phyloP scores from a whole-genome alignment of 2,113 vertebrate species.

The Bubo scandiacus region DNA sequence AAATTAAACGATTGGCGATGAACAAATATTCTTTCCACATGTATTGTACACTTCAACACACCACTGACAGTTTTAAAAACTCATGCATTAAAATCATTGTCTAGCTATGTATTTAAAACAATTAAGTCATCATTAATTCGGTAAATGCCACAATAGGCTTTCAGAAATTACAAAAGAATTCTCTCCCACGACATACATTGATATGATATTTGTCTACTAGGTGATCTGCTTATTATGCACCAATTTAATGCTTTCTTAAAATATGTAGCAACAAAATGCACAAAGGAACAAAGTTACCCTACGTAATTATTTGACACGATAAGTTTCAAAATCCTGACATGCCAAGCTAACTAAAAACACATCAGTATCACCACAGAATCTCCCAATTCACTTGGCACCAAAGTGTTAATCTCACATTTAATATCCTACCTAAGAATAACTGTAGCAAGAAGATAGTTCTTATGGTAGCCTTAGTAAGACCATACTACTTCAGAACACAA shows the following conservation, averaged over 20 bases:
- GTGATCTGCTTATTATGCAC: not conserved
- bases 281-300: not conserved
- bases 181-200: not conserved
- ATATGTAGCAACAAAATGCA: not conserved
- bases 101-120: conserved; percentile 49
- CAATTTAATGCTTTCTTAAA: conserved; percentile 26
- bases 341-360: conserved; percentile 25
- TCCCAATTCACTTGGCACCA: not conserved
- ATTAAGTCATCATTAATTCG: conserved; percentile 40
- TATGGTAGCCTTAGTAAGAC: conserved; percentile 40
- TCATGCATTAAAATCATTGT: conserved; percentile 3
- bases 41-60: not conserved
- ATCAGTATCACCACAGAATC: not conserved
- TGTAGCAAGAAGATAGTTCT: conserved; percentile 37
- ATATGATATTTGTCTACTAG: not conserved
- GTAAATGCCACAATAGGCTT: conserved; percentile 29
- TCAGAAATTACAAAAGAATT: conserved; percentile 22
- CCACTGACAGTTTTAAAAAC: conserved; percentile 27
- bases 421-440: conserved; percentile 48
- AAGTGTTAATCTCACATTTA: conserved; percentile 61
- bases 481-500: conserved; percentile 66
- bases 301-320: not conserved
- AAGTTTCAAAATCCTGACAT: not conserved
- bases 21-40: conserved; percentile 4
- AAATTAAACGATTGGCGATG: not conserved